phyloP scores from a whole-genome alignment of 1,140 invertebrate genomes.

The Drosophila pachea region DNA sequence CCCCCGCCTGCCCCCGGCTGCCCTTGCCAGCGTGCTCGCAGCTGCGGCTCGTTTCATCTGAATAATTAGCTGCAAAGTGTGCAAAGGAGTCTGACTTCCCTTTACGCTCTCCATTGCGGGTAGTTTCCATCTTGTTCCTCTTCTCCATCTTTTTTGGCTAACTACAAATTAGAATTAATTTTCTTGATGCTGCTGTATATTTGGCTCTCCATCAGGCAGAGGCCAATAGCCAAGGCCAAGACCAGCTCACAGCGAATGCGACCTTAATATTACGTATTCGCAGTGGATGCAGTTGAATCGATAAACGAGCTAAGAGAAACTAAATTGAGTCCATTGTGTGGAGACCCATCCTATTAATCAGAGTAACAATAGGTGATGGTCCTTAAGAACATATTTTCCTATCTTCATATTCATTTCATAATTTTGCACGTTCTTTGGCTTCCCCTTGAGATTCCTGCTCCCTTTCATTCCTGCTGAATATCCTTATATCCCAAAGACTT shows the following conservation, averaged over 20 bases:
- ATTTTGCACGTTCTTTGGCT: no score
- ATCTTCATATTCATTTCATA: no score
- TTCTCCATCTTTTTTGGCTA: conserved; percentile 23
- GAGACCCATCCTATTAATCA: no score
- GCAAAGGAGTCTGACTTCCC: conserved; percentile 42
- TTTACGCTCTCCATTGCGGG: conserved; percentile 43
- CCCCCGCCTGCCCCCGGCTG: background rate
- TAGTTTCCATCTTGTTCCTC: conserved; percentile 40
- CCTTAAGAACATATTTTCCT: no score
- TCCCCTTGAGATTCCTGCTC: background rate
- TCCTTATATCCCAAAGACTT: background rate
- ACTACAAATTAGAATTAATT: conserved; percentile 76
- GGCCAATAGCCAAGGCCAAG: conserved; percentile 9
- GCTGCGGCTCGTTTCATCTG: conserved; percentile 57
- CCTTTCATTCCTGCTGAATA: background rate
- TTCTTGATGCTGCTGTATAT: conserved; percentile 48
- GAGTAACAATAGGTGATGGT: no score
- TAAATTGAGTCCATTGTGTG: no score
- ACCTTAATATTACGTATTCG: no score
- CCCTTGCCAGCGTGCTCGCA: no score
- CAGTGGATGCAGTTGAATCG: no score
- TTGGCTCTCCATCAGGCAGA: conserved; percentile 29
- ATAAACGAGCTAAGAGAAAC: background rate
- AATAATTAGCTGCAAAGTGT: conserved; percentile 76
- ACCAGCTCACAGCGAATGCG: background rate